These are phyloP conservation scores for Athetis lepigone DNA, from an alignment of 2,888 invertebrate species.

Conservation along the genomic window DNA sequence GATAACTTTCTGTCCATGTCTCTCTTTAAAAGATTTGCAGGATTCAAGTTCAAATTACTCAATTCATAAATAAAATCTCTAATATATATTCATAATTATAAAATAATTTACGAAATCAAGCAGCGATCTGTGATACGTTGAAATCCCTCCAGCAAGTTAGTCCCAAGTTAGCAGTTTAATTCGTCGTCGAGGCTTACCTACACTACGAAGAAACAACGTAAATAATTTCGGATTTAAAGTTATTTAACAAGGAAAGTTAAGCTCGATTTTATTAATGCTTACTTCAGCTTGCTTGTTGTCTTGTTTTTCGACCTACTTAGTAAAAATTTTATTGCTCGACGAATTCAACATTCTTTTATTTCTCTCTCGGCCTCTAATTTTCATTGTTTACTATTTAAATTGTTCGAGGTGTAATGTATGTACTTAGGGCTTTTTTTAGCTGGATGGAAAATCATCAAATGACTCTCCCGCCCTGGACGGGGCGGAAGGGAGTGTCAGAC, in stretches of 20 bases:
- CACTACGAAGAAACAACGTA: slow-evolving; percentile 21
- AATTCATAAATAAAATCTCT: too few species aligned
- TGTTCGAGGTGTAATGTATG: too few species aligned
- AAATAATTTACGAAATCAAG: slow-evolving; percentile 22
- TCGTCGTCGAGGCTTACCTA: slow-evolving; percentile 17
- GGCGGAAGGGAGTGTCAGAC: too few species aligned
- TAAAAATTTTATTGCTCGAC: too few species aligned
- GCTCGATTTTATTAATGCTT: slow-evolving; percentile 6
- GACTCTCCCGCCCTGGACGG: too few species aligned
- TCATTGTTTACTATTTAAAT: too few species aligned
- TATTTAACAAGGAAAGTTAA: slow-evolving; percentile 37
- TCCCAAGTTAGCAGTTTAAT: slow-evolving; percentile 42
- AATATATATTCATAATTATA: slow-evolving; percentile 29
- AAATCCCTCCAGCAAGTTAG: slow-evolving; percentile 27
- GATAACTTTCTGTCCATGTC: too few species aligned
- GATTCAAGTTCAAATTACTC: too few species aligned
- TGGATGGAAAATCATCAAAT: too few species aligned
- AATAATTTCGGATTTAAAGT: slow-evolving; percentile 33
- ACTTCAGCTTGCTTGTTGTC: not conserved
- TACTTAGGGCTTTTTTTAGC: too few species aligned
- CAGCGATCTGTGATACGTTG: not conserved
- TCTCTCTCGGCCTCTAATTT: not conserved
- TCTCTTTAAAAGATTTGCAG: too few species aligned
- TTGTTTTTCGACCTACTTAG: too few species aligned
- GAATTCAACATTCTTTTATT: slow-evolving; percentile 8